These are phyloP conservation scores for Scotopteryx bipunctaria DNA, from an alignment of 2,888 invertebrate genomes.

Conservation along the genomic window DNA sequence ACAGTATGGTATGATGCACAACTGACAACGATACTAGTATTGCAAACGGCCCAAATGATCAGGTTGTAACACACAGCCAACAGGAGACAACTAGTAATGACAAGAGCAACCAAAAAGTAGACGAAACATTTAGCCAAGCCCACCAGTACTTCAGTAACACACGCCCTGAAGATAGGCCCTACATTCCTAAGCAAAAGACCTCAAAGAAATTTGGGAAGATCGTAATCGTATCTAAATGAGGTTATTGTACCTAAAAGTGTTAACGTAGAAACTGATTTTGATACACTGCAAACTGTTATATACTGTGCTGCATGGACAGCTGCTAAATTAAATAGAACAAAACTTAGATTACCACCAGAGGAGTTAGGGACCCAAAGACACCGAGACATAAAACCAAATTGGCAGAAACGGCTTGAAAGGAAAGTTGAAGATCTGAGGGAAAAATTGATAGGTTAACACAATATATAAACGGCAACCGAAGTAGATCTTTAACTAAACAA, in stretches of 20 bases:
- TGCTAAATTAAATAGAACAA: neutral
- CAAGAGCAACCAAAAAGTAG: neutral
- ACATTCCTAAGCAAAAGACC: neutral
- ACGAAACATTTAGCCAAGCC: neutral
- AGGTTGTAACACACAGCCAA: no score
- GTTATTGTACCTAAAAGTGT: neutral
- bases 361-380: neutral
- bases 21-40: no score
- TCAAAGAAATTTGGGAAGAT: neutral
- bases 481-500: neutral
- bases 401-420: neutral
- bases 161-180: neutral
- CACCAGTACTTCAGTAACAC: neutral
- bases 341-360: neutral
- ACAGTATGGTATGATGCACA: no score
- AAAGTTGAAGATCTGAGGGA: neutral
- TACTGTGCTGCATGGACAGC: conserved; percentile 7
- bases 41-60: no score
- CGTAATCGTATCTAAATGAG: neutral
- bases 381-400: neutral
- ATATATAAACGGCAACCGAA: neutral
- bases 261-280: neutral
- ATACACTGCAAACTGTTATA: neutral
- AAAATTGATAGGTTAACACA: neutral
- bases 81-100: no score